Base-by-base conservation (phyloP, 2,888 invertebrate species). In the Acanthacorydalis orientalis region DNA sequence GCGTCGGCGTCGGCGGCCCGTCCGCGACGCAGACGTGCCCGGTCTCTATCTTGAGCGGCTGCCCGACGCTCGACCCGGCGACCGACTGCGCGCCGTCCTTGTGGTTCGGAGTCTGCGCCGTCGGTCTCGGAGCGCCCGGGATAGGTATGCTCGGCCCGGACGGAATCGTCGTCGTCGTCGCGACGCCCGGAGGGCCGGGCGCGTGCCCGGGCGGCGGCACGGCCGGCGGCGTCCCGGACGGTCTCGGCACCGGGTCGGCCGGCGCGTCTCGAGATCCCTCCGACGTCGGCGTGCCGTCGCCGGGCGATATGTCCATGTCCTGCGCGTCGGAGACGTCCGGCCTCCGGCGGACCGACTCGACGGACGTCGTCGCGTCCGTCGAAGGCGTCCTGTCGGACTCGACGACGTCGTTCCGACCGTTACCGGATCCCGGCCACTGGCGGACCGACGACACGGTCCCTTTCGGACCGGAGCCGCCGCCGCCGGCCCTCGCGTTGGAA, bases 251-350 rank as follows among this genome's bases (percentile, higher is more conserved):
- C 65, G 72, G 64, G 10, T 16, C 46, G 48, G 58, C 51, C 35
- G 53, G 52, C 64, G 59, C 67, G 58, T 62, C 62, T 65, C 82
- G 83, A 50, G 82, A 80, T 53, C 82, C 78, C 67, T 88, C 88
- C 31, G 87, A 87, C 49, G 87, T 80, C 37, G 88, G 88, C 52
- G 88, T 89, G 61, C 88, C 89, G 60, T 87, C 80, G 56, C 12
- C 37, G n/a, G 90, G 90, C 50, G 91, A 92, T 60, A 92, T 91
- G 61, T 93, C 92, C 91, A 92, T 91, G 60, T 92, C 92, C 66
- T 55, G 55, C 46, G 58, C 57, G 39, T 59, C 58, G 31, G 54
- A 52, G 48, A 6, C 56, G 57, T 48, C 54, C 31, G 42, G 14
- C 15, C 34, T 44, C 44, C 32, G 31, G 16, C 7, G 48, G 31